phyloP scores from a whole-genome alignment of 2,888 invertebrate genomes.

The Andrena fulva region DNA sequence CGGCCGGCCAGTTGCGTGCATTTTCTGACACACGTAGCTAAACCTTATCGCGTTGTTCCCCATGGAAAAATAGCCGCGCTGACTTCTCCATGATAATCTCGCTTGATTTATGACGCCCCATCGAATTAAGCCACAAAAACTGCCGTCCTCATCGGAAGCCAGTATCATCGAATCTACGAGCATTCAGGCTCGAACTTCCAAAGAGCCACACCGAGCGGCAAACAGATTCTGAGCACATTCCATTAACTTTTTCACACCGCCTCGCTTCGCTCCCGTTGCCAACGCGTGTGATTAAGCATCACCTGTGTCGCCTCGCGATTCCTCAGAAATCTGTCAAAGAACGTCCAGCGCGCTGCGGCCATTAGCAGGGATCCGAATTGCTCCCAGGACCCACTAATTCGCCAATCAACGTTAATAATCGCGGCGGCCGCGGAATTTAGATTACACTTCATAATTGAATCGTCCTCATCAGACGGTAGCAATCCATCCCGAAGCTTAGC shows the following conservation, averaged over 20 bases:
- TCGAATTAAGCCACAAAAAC: constrained; percentile 9
- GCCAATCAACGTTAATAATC: constrained; percentile 7
- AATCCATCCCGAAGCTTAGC: constrained; percentile 35
- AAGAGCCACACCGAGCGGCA: background rate
- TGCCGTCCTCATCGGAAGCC: background rate
- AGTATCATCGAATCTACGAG: background rate
- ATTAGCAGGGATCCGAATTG: background rate
- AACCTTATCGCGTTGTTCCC: constrained; percentile 27
- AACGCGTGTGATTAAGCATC: no score
- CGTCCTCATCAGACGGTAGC: constrained; percentile 21
- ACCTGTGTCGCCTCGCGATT: no score
- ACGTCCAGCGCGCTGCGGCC: background rate
- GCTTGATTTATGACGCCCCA: constrained; percentile 12
- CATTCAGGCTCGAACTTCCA: background rate
- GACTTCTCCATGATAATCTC: constrained; percentile 15
- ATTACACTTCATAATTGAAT: constrained; percentile 46
- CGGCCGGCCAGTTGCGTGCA: constrained; percentile 28
- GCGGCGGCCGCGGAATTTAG: constrained; percentile 23
- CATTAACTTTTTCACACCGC: no score
- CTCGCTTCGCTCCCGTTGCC: no score
- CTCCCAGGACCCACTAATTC: constrained; percentile 5
- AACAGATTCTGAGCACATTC: no score
- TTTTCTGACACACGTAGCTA: constrained; percentile 8
- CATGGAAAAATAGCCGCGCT: constrained; percentile 9
- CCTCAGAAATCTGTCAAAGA: background rate